Evolutionary conservation across 2,888 invertebrate genomes (phyloP), one percentile per base, ranked within the genome.

Genomic region (Agelastica alni): DNA sequence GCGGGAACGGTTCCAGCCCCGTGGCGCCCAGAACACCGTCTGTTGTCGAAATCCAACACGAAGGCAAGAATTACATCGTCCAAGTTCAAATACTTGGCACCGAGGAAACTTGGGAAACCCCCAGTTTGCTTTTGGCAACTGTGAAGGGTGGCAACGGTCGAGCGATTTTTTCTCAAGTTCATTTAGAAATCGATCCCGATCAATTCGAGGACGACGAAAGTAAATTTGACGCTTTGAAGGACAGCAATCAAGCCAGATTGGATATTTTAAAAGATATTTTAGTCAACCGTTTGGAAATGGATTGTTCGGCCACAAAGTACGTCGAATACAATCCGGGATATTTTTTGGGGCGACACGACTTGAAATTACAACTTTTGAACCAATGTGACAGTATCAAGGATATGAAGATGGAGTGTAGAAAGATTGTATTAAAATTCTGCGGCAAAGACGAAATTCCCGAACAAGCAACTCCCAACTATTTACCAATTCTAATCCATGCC

Each of bases 41-140:
- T 2, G 68, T 66, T 1, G 77, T 77, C 2, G 76, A 77, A 55
- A 69, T 77, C 22, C 70, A 74, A 51, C 75, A 76, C 51, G 71
- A 70, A 51, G 86, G 86, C 44, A 82, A 83, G 54, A 80, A 81
- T 1, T 88, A 91, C 70, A 85, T 85, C 62, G 76, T 92, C 58
- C 85, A 88, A 65, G 88, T 92, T 4, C 84, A 88, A 70, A 86
- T 91, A 18, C 77, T 92, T 53, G 91, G 91, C 1, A 87, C 87
- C 0, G 92, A 92, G 69, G 91, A 92, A 73, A 92, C 91, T 0
- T 92, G 92, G 91, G 88, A 91, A 51, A 91, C 91, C 0, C 92
- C 92, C 1, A 91, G 91, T 57, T 79, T 92, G 49, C 77, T 92
- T 51, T 79, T 90, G 64, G 91, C 91, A 1, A 81, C 82, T 0